Evolutionary conservation across 2,797 vertebrate genomes (phyloP).

Genomic region (Vireo griseus): DNA sequence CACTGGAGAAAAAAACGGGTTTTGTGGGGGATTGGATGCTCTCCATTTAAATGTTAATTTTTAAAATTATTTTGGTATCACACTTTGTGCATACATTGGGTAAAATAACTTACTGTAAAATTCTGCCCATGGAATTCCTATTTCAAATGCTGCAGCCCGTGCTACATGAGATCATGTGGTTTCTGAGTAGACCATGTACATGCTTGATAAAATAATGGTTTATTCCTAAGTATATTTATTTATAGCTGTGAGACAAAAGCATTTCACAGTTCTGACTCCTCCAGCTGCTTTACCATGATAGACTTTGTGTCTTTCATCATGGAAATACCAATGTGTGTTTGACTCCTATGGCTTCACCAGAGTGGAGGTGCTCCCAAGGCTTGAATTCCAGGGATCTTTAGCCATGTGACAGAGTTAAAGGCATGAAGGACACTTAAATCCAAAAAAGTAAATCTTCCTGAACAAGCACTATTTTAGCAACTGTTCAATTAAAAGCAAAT

Average conservation of each 20-base stretch:
- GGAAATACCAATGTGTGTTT: neutral
- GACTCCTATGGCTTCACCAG: neutral
- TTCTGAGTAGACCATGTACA: neutral
- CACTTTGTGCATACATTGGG: neutral
- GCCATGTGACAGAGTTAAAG: neutral
- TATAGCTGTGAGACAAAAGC: neutral
- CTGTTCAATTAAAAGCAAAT: neutral
- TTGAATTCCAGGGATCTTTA: neutral
- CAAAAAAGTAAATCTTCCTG: neutral
- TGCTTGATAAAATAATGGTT: neutral
- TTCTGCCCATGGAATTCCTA: neutral
- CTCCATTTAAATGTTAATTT: neutral
- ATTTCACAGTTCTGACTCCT: neutral
- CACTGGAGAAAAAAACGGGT: neutral
- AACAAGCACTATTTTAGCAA: neutral
- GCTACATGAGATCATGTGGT: neutral
- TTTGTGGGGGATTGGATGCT: neutral
- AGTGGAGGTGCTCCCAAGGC: neutral
- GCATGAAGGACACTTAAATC: neutral
- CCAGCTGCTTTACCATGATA: neutral
- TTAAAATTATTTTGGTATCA: neutral
- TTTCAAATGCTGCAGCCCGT: neutral
- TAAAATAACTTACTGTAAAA: neutral
- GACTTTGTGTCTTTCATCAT: neutral
- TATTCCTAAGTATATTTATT: neutral